A percentile compares a stretch with the other conserved stretches of the same genome.
These are phyloP conservation scores for Leptosomus discolor DNA, from an alignment of 2,113 vertebrate species.

Conservation along the genomic window DNA sequence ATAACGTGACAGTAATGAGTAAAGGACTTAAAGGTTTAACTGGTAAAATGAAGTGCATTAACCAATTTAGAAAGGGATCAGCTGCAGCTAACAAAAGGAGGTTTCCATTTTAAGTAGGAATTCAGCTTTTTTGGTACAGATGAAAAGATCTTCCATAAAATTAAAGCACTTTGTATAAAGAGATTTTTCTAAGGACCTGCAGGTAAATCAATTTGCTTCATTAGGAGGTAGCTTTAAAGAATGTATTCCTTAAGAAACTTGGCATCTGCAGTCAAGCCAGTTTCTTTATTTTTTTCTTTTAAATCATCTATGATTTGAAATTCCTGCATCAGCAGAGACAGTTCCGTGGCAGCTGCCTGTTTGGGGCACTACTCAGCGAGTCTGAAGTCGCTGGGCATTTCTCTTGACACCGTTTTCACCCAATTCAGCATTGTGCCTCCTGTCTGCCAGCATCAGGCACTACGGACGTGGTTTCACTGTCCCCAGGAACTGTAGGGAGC, in stretches of 20 bases:
- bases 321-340: neutral
- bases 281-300: neutral
- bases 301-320: neutral
- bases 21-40: constrained; percentile 42
- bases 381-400: neutral
- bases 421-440: neutral
- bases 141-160: neutral
- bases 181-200: neutral
- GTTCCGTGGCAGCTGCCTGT: neutral
- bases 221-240: constrained; percentile 10
- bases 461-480: neutral
- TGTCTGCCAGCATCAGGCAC: neutral
- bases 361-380: neutral
- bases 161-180: neutral
- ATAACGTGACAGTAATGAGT: neutral
- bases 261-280: neutral
- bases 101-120: neutral
- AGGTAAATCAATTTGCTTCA: neutral
- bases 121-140: neutral
- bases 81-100: neutral
- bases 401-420: neutral
- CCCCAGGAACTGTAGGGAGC: neutral
- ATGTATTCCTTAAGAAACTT: neutral
- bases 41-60: constrained; percentile 25
- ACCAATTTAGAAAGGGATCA: neutral